phyloP scores from a whole-genome alignment of 2,113 vertebrate genomes.

The Taxidea taxus region DNA sequence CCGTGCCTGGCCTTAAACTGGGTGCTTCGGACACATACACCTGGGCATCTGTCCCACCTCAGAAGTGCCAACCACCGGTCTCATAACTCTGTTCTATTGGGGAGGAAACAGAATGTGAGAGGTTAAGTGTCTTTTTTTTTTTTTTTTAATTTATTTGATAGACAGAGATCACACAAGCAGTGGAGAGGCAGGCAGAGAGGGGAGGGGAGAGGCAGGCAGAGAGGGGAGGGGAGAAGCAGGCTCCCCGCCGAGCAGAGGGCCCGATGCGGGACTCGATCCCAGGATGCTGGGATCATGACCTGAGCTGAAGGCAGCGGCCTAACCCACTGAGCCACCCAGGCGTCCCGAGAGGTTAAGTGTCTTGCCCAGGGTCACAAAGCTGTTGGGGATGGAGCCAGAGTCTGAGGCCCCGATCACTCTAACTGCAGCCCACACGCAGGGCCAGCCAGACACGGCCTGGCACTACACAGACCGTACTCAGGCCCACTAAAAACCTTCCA shows the following conservation, averaged over 20 bases:
- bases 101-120: neutral
- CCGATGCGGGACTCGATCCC: too few species aligned
- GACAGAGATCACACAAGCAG: too few species aligned
- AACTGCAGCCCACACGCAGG: neutral
- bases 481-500: neutral
- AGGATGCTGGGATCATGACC: too few species aligned
- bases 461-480: neutral
- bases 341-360: neutral
- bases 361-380: neutral
- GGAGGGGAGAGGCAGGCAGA: too few species aligned
- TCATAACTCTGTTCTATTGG: neutral
- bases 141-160: too few species aligned
- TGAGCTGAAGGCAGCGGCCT: too few species aligned
- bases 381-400: neutral
- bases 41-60: neutral
- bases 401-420: neutral
- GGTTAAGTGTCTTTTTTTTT: neutral
- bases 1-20: accelerated
- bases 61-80: neutral
- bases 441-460: neutral
- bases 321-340: too few species aligned
- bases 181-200: too few species aligned
- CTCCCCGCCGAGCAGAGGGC: too few species aligned
- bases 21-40: neutral
- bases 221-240: too few species aligned